These are phyloP conservation scores for Bombus sibiricus DNA, from an alignment of 1,140 invertebrate genomes.

Conservation along the genomic window DNA sequence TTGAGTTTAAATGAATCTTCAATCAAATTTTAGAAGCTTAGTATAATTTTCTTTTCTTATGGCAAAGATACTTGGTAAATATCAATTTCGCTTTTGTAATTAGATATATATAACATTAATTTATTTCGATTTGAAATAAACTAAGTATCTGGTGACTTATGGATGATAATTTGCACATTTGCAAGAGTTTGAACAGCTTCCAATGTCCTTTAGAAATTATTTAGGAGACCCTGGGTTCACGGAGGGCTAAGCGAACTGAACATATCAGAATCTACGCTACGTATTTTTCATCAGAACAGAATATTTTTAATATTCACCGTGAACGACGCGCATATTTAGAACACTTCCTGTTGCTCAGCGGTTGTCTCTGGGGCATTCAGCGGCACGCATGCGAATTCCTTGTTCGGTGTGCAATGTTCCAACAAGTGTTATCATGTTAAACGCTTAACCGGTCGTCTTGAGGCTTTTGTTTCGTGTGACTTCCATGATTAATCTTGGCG, in stretches of 20 bases:
- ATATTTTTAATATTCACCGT: conserved; percentile 52
- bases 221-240: conserved; percentile 3
- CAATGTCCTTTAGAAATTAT: neutral
- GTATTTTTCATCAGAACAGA: conserved; percentile 53
- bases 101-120: too few relatives aligned
- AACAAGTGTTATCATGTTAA: conserved; percentile 11
- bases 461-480: too few relatives aligned
- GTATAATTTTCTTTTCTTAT: too few relatives aligned
- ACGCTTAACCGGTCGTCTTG: conserved; percentile 9
- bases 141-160: too few relatives aligned
- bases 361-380: neutral
- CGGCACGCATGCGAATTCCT: conserved; percentile 6
- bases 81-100: too few relatives aligned
- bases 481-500: neutral
- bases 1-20: too few relatives aligned
- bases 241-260: conserved; percentile 45
- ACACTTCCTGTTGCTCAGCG: conserved; percentile 42
- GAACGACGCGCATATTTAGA: conserved; percentile 24
- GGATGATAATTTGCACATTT: too few relatives aligned
- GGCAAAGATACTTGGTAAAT: too few relatives aligned
- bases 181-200: too few relatives aligned
- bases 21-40: too few relatives aligned
- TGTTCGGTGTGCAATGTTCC: conserved; percentile 14
- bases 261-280: conserved; percentile 53
- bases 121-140: too few relatives aligned